Conservation (phyloP, 2,113 vertebrate species). For the Hippocampus zosterae region DNA sequence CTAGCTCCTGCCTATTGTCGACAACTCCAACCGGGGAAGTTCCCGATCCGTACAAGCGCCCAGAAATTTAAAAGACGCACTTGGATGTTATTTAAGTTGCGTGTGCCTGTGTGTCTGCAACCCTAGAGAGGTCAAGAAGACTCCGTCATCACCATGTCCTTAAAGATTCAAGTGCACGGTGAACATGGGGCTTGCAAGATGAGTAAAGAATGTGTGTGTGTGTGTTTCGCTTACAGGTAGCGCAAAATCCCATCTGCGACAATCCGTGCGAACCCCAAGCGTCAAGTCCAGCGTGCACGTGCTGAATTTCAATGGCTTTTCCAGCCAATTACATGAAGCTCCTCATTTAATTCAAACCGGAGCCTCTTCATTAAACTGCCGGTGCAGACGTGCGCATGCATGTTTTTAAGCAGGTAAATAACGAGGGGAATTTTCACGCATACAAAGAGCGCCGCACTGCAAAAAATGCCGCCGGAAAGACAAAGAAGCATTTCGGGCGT, state of each 20-base stretch:
- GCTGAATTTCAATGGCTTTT: conserved; percentile 2
- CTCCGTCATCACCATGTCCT: conserved; percentile 64
- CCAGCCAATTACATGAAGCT: conserved; percentile 3
- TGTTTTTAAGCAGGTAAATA: conserved; percentile 8
- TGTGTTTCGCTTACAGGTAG: too few relatives aligned
- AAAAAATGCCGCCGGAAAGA: too few relatives aligned
- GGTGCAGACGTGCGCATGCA: not conserved
- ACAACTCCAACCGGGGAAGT: conserved; percentile 65
- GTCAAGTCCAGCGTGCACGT: not conserved
- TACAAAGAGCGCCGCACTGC: too few relatives aligned
- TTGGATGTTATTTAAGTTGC: conserved; percentile 40
- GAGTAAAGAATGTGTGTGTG: conserved; percentile 30
- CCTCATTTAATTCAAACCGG: conserved; percentile 7
- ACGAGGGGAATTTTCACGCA: conserved; percentile 1
- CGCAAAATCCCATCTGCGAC: too few relatives aligned
- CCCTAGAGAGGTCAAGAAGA: conserved; percentile 56
- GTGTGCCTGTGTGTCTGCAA: conserved; percentile 16
- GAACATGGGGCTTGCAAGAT: conserved; percentile 9
- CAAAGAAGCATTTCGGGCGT: not conserved
- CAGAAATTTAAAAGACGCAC: conserved; percentile 49
- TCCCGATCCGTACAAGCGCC: conserved; percentile 69
- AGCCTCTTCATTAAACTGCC: conserved; percentile 4
- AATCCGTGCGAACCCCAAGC: too few relatives aligned
- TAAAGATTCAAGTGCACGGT: conserved; percentile 56
- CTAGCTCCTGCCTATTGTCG: conserved; percentile 59